Percentiles rank a stretch among this genome's conserved stretches.
Conservation (phyloP, 2,113 vertebrate genomes). For the Daphoenositta chrysoptera region DNA sequence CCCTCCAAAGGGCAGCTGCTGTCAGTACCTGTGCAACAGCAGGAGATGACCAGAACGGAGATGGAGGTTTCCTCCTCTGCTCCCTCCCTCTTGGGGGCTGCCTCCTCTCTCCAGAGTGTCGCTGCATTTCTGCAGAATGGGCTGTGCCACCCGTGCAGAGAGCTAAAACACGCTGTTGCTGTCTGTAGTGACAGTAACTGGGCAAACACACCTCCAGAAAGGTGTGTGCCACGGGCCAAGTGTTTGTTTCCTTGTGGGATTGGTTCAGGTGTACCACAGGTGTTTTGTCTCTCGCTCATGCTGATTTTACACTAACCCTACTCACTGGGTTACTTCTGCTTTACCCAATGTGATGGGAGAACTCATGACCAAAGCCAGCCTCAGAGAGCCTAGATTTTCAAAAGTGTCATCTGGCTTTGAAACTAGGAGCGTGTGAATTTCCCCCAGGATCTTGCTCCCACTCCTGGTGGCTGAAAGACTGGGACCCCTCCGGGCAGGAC, state of each 20-base stretch:
- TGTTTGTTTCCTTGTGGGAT: background rate
- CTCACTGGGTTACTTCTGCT: background rate
- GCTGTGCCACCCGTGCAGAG: fast-evolving
- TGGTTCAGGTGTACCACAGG: background rate
- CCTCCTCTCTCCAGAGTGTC: background rate
- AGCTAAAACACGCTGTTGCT: background rate
- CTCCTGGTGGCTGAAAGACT: background rate
- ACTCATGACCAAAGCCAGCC: background rate
- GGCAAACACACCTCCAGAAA: background rate
- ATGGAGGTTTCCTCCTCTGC: background rate
- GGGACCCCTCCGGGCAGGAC: too few relatives aligned
- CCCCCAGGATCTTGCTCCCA: background rate
- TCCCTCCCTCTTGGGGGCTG: background rate
- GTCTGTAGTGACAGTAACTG: background rate
- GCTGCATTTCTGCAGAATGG: background rate
- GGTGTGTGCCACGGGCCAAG: background rate
- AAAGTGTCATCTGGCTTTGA: background rate
- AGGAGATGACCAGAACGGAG: background rate
- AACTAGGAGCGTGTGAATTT: fast-evolving
- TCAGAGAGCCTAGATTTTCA: background rate
- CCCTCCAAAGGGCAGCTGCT: background rate
- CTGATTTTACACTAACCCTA: background rate
- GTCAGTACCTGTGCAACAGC: background rate
- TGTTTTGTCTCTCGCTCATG: background rate
- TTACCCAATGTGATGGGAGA: fast-evolving